These are phyloP conservation scores for Cheirogaleus medius DNA, from an alignment of 2,113 vertebrate species.

Conservation along the genomic window DNA sequence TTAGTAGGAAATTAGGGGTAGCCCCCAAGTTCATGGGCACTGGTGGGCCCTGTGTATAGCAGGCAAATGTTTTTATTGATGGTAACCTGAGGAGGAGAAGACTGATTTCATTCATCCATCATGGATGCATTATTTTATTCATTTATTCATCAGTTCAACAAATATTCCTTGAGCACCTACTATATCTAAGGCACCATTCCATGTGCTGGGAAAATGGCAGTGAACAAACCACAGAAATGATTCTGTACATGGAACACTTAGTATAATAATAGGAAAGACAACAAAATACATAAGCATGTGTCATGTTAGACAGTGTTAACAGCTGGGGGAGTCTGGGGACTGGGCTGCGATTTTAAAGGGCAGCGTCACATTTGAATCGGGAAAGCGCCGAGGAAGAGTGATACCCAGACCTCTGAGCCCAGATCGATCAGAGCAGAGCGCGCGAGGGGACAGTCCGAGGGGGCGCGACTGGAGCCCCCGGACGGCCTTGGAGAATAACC, in stretches of 20 bases:
- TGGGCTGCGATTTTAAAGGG: too few species aligned
- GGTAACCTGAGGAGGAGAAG: neutral
- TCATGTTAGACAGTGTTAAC: neutral
- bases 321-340: neutral
- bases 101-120: neutral
- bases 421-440: neutral
- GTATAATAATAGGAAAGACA: neutral
- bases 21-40: neutral
- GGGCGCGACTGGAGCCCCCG: too few species aligned
- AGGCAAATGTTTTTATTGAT: neutral
- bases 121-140: neutral
- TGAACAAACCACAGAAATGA: neutral
- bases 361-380: neutral
- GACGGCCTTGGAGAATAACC: too few species aligned
- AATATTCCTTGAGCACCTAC: neutral
- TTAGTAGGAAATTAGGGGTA: neutral
- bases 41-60: neutral
- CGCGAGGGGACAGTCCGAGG: neutral
- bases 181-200: neutral
- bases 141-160: neutral
- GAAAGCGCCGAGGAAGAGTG: neutral
- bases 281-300: neutral
- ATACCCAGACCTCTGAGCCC: neutral
- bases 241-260: neutral
- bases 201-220: neutral